Evolutionary conservation across 2,113 vertebrate species (phyloP).

Genomic region (Nesogale talazaci): DNA sequence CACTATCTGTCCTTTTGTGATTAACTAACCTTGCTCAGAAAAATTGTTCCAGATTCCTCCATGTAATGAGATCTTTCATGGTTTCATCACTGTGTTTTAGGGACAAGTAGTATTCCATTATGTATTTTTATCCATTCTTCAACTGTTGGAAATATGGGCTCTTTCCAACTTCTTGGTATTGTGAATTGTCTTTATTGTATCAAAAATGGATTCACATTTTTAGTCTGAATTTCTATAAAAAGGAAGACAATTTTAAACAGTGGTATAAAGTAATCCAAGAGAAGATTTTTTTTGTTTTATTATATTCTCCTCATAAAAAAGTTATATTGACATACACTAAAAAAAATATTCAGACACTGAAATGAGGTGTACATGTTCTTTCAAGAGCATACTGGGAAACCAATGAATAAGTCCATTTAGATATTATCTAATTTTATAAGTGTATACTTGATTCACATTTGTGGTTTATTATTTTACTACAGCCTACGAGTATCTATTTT

Average conservation of each 20-base stretch:
- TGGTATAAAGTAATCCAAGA: not conserved
- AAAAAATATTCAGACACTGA: not conserved
- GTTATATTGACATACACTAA: not conserved
- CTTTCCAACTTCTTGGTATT: too few relatives aligned
- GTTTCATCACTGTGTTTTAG: too few relatives aligned
- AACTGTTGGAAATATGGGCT: too few relatives aligned
- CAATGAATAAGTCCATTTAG: not conserved
- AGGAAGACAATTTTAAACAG: not conserved
- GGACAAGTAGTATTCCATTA: too few relatives aligned
- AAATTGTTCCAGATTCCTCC: too few relatives aligned
- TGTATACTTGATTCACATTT: not conserved
- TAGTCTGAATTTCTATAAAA: conserved; percentile 28
- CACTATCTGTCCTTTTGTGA: too few relatives aligned
- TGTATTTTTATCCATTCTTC: too few relatives aligned
- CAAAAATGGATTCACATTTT: not conserved
- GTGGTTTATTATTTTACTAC: conserved; percentile 9
- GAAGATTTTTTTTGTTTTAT: not conserved
- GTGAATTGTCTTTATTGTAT: not conserved
- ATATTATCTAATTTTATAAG: not conserved
- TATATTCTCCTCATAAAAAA: not conserved
- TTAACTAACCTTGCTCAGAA: too few relatives aligned
- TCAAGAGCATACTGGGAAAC: not conserved
- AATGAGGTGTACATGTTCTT: not conserved
- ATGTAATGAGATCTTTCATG: too few relatives aligned
- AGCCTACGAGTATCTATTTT: not conserved